Evolutionary conservation across 2,113 vertebrate genomes (phyloP).

Genomic region (Calcarius ornatus): DNA sequence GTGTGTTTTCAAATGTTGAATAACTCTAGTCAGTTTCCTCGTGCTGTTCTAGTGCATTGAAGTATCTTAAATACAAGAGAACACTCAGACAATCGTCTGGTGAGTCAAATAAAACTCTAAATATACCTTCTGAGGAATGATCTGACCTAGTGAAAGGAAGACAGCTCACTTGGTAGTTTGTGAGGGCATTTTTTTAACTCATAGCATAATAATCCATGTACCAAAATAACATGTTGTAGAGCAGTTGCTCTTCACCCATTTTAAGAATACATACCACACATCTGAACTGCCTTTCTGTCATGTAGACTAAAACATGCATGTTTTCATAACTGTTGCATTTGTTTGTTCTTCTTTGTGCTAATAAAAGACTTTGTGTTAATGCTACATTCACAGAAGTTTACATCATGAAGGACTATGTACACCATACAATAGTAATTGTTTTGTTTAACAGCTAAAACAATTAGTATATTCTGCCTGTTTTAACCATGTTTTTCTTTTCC

Average conservation of each 20-base stretch:
- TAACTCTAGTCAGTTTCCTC: neutral
- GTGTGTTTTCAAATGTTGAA: neutral
- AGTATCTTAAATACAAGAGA: neutral
- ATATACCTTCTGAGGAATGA: neutral
- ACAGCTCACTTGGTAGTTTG: neutral
- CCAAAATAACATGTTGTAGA: neutral
- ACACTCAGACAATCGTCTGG: neutral
- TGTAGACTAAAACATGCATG: neutral
- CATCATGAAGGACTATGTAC: neutral
- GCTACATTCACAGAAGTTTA: neutral
- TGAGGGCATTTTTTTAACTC: neutral
- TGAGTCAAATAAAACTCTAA: neutral
- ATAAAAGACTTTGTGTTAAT: neutral
- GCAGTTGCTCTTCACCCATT: neutral
- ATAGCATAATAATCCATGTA: neutral
- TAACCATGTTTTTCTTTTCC: conserved; percentile 55
- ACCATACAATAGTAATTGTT: neutral
- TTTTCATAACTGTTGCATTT: neutral
- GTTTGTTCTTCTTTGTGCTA: neutral
- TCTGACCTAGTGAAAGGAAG: neutral
- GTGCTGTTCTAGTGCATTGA: neutral
- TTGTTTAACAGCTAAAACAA: neutral
- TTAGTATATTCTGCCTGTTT: neutral
- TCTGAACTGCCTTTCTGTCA: neutral
- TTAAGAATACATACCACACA: neutral